Evolutionary conservation across 2,888 invertebrate genomes (phyloP).

Genomic region (Xanthia togata): DNA sequence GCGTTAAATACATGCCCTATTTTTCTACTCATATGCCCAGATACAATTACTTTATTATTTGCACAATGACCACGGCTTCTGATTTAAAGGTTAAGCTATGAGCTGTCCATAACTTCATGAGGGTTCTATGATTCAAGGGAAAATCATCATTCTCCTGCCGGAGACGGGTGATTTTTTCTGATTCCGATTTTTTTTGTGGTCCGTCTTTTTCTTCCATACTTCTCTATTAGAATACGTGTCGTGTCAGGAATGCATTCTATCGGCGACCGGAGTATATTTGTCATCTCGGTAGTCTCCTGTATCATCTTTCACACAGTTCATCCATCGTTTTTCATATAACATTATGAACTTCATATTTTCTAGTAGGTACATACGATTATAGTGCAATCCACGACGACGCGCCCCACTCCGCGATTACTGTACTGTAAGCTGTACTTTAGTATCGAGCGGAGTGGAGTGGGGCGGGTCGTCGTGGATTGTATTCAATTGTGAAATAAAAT

Average conservation of each 20-base stretch:
- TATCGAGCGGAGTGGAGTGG: too few relatives aligned
- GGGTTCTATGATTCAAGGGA: neutral
- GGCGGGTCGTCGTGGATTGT: too few relatives aligned
- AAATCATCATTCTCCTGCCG: neutral
- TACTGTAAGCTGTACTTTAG: too few relatives aligned
- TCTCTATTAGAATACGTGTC: neutral
- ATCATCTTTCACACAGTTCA: neutral
- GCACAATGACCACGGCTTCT: neutral
- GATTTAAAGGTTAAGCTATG: neutral
- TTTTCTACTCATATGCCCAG: too few relatives aligned
- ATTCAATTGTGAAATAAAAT: slow-evolving; percentile 5
- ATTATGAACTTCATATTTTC: neutral
- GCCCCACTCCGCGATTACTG: too few relatives aligned
- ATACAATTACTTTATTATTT: neutral
- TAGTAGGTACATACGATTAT: too few relatives aligned
- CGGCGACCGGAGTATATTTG: too few relatives aligned
- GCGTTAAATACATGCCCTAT: too few relatives aligned
- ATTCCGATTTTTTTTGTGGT: too few relatives aligned
- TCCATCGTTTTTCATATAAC: neutral
- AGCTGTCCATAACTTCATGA: neutral
- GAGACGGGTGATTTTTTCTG: neutral
- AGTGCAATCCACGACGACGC: too few relatives aligned
- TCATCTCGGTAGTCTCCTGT: neutral
- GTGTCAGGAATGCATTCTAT: too few relatives aligned
- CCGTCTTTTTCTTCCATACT: too few relatives aligned